A percentile compares a stretch with the other conserved stretches of the same genome.
Conservation (phyloP, 2,113 vertebrate species). For the Melanerpes aurifrons region DNA sequence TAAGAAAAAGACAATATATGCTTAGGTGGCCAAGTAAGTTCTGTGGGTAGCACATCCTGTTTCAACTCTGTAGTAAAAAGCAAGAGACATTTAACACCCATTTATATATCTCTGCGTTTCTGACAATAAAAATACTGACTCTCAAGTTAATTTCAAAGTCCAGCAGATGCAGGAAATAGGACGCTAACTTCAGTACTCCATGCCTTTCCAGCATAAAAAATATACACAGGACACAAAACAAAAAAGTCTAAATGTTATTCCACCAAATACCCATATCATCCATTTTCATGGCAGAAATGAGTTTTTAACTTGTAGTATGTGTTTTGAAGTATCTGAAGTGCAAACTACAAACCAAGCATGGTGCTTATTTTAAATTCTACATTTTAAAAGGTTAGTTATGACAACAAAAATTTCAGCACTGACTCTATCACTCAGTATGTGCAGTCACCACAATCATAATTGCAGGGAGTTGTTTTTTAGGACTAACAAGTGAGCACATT, state of each 20-base stretch:
- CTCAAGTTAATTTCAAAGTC: background rate
- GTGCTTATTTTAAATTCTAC: conserved; percentile 45
- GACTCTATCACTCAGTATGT: conserved; percentile 30
- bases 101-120: background rate
- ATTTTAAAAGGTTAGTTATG: conserved; percentile 27
- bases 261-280: background rate
- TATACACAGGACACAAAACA: background rate
- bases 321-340: background rate
- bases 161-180: background rate
- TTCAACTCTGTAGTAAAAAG: background rate
- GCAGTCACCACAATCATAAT: conserved; percentile 49
- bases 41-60: background rate
- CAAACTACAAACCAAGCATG: background rate
- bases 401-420: conserved; percentile 34
- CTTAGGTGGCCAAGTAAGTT: background rate
- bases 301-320: background rate
- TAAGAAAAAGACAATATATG: background rate
- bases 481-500: conserved; percentile 8
- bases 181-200: background rate
- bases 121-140: background rate
- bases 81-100: background rate
- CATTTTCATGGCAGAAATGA: background rate
- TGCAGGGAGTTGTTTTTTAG: conserved; percentile 48
- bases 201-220: background rate
- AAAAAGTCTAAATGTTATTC: background rate